Evolutionary conservation across 2,797 vertebrate species (phyloP), one percentile per base, ranked within the genome.

Genomic region (Merluccius polli): DNA sequence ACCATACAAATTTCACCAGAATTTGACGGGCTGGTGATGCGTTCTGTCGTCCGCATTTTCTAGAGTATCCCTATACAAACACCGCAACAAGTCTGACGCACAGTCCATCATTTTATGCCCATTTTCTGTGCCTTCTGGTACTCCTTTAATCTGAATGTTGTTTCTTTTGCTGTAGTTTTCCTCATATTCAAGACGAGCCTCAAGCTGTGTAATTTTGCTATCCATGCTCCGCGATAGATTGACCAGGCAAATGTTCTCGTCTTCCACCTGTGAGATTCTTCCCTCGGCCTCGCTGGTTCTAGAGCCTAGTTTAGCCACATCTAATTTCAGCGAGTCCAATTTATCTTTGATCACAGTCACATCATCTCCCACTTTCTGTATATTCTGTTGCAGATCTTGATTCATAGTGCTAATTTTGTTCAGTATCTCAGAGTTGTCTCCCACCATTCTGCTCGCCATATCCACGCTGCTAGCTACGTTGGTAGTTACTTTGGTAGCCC

Each of bases 91-190:
- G 63, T 67, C 63, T 67, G 10, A 11, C 63, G 24, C 63, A 67
- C 27, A 72, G 31, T 72, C 31, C 70, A 33, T 72, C 70, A 2
- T 21, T 18, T 72, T 72, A 72, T 67, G 63, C 63, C 24, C 21
- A 3, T 67, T 67, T 67, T 67, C 70, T 67, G 63, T 67, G 48
- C 48, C 63, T 67, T 72, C 30, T 72, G 70, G 70, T 72, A 15
- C 70, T 59, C 48, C 48, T 59, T 59, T 67, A 24, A 1, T n/a
- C 63, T 18, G 21, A 24, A 67, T 67, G 63, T 67, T 67, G 63
- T 67, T 67, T 24, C 10, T 67, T 67, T 3, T 27, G 24, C 63
- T 67, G 63, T 67, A 67, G 21, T 67, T 67, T 67, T 67, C 63
- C 63, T 67, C 8, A 18, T 21, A 67, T 67, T 67, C 63, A n/a